Base-by-base conservation (phyloP, 2,888 invertebrate genomes). In the Physocephala rufipes region DNA sequence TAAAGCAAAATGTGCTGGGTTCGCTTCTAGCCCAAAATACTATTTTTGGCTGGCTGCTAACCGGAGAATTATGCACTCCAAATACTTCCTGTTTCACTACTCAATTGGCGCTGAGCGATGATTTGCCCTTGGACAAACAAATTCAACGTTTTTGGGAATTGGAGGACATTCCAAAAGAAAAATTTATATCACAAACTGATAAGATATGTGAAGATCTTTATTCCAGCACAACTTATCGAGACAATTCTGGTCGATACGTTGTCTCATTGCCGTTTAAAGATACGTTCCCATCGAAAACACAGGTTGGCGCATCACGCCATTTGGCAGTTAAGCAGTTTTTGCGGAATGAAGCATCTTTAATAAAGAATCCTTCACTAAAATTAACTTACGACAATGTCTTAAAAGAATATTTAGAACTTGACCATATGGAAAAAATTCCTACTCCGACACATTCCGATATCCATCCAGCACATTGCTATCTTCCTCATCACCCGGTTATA, bases 401-500 rank as follows among this genome's bases (percentile, higher is more conserved):
- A n/a, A 21, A 53, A n/a, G 53, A 53, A n/a, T 53, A 53, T 24
- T 5, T 53, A 21, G 53, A 53, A 21, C 53, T 53, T 53, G 53
- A 53, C 24, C 53, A 53, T 53, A 53, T 53, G 3, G 24, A 53
- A 53, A 21, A 53, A 24, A 12, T 53, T 53, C 19, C 53, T 4
- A 53, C 53, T 19, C 53, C 53, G 24, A 49, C 21, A 9, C 53
- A 12, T 36, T 36, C 36, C 53, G 24, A 21, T 13, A 43, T 28
- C 28, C 26, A 26, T 24, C 64, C 15, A 49, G 21, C 21, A 5
- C 53, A 66, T 51, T 62, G 47, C 30, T 64, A 71, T 47, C 28
- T 71, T 13, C 68, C 66, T 12, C 70, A 67, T 19, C 70, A 70
- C 26, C 69, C 62, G 1, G 69, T 70, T 16, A 36, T 72, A 19